Percentiles rank a stretch among this genome's conserved stretches.
These are phyloP conservation scores for Cecropterus lyciades DNA, from an alignment of 1,140 invertebrate species.

Conservation along the genomic window DNA sequence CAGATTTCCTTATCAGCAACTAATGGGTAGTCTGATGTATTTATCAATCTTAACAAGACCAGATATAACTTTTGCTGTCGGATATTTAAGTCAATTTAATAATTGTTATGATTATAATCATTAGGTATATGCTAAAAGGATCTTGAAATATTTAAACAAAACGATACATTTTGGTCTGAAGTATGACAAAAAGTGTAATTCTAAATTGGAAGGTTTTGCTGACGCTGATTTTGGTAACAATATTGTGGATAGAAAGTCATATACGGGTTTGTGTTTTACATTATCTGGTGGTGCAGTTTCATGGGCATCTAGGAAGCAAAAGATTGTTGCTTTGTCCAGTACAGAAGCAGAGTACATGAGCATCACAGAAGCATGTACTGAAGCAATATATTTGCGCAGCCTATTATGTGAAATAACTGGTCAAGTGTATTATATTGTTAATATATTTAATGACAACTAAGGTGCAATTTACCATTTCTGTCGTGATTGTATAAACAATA, in stretches of 20 bases:
- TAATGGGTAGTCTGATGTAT: conserved; percentile 62
- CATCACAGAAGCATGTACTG: conserved; percentile 16
- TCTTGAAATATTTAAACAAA: conserved; percentile 23
- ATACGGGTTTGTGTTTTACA: conserved; percentile 16
- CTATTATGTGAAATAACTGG: conserved; percentile 12
- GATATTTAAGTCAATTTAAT: conserved; percentile 68
- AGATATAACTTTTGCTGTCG: conserved; percentile 75
- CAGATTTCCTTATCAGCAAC: conserved; percentile 28
- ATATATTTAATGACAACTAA: conserved; percentile 19
- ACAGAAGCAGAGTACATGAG: conserved; percentile 12
- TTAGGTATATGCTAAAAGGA: conserved; percentile 41
- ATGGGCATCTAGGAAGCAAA: conserved; percentile 18
- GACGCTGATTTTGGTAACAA: conserved; percentile 17
- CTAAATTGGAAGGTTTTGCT: conserved; percentile 6
- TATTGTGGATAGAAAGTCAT: conserved; percentile 15
- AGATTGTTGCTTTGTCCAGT: conserved; percentile 12
- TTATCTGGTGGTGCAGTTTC: conserved; percentile 17
- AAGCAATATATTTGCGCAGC: conserved; percentile 10
- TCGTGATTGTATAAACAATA: conserved; percentile 3
- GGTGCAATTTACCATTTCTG: conserved; percentile 9
- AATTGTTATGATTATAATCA: conserved; percentile 52
- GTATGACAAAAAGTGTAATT: conserved; percentile 1
- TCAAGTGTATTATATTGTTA: conserved; percentile 12
- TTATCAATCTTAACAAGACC: conserved; percentile 66
- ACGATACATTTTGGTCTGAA: conserved; percentile 15